phyloP scores from a whole-genome alignment of 2,113 vertebrate genomes.

The Nothocercus julius region DNA sequence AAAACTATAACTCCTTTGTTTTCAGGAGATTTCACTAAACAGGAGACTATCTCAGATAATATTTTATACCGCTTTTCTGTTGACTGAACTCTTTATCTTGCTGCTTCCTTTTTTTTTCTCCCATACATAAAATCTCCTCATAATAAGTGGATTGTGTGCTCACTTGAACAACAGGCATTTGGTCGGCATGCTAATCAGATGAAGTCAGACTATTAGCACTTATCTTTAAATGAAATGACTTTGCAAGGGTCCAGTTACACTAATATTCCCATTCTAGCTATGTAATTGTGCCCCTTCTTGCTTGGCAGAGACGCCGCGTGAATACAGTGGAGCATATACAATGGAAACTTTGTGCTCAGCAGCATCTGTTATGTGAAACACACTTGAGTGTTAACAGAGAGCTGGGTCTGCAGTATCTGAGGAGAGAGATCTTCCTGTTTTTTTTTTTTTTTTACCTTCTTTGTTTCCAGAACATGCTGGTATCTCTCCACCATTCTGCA shows the following conservation, averaged over 20 bases:
- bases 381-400: background rate
- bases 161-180: constrained; percentile 21
- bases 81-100: constrained; percentile 3
- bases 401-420: background rate
- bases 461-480: background rate
- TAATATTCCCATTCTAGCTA: constrained; percentile 30
- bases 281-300: background rate
- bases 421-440: background rate
- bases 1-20: constrained; percentile 46
- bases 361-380: background rate
- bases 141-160: background rate
- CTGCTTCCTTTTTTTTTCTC: constrained; percentile 10
- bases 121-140: background rate
- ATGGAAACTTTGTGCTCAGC: constrained; percentile 19
- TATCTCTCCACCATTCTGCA: background rate
- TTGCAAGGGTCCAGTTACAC: background rate
- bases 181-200: background rate
- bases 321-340: background rate
- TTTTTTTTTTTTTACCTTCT: background rate
- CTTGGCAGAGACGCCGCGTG: background rate
- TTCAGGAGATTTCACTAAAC: constrained; percentile 1
- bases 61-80: background rate
- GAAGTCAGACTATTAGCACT: constrained; percentile 45
- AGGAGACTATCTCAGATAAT: background rate
- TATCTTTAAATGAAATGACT: constrained; percentile 33